Evolutionary conservation across 2,797 vertebrate genomes (phyloP).

Genomic region (Danio kyathit): DNA sequence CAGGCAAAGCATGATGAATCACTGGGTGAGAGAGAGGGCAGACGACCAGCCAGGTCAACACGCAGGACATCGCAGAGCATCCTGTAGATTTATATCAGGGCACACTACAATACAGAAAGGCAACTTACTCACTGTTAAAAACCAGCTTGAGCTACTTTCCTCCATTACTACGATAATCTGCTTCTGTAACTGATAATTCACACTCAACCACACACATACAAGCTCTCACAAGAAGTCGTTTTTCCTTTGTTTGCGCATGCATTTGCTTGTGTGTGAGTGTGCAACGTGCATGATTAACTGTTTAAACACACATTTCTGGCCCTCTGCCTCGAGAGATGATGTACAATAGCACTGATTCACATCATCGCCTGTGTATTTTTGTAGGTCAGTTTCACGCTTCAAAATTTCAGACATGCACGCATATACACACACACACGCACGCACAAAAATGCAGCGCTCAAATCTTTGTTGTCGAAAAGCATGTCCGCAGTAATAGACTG

Average conservation of each 20-base stretch:
- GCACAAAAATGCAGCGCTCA: constrained; percentile 15
- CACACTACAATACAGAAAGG: background rate
- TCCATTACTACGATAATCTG: constrained; percentile 30
- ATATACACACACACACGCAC: constrained; percentile 24
- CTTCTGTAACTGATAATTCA: constrained; percentile 28
- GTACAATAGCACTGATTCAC: constrained; percentile 50
- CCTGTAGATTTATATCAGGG: constrained; percentile 19
- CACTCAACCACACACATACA: constrained; percentile 41
- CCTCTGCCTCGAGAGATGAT: constrained; percentile 14
- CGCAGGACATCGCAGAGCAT: constrained; percentile 8
- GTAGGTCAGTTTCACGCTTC: constrained; percentile 48
- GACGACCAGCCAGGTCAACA: constrained; percentile 6
- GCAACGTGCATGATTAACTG: constrained; percentile 35
- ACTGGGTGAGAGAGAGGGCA: constrained; percentile 37
- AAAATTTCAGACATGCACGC: constrained; percentile 38
- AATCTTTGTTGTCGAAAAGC: constrained; percentile 55
- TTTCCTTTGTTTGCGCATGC: constrained; percentile 18
- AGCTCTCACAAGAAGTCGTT: background rate
- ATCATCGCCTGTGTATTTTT: constrained; percentile 29
- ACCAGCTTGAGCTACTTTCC: background rate
- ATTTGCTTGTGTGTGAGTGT: constrained; percentile 18
- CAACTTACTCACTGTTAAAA: constrained; percentile 17
- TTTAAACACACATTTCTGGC: constrained; percentile 32
- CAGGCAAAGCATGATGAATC: constrained; percentile 35
- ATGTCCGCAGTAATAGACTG: constrained; percentile 70